These are phyloP conservation scores for Catharus ustulatus DNA, from an alignment of 2,797 vertebrate genomes.

Conservation along the genomic window DNA sequence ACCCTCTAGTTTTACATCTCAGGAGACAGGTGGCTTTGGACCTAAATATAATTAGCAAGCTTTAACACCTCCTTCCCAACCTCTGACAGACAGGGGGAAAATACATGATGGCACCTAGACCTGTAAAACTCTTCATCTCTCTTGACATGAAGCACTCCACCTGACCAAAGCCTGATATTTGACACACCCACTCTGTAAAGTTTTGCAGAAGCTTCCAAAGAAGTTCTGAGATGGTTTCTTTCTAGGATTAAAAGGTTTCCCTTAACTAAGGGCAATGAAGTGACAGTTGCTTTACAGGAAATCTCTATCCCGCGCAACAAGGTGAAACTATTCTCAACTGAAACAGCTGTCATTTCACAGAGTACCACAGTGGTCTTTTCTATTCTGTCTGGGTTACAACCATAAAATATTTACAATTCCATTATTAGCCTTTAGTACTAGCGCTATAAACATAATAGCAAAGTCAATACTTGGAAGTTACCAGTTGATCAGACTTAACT, in stretches of 20 bases:
- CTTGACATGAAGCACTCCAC: background rate
- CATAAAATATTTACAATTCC: background rate
- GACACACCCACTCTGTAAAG: background rate
- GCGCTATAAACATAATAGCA: background rate
- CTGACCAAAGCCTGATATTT: background rate
- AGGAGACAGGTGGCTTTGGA: background rate
- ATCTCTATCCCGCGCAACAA: background rate
- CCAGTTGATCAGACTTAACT: background rate
- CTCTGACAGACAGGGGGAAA: background rate
- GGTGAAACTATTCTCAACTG: rapidly evolving
- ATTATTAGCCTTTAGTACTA: background rate
- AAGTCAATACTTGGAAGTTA: background rate
- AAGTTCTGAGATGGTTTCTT: background rate
- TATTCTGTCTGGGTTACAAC: background rate
- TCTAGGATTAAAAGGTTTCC: background rate
- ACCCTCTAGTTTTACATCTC: background rate
- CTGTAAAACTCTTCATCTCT: background rate
- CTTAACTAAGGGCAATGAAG: background rate
- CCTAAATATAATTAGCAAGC: background rate
- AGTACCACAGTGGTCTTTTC: background rate
- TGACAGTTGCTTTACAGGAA: background rate
- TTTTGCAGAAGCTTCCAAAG: background rate
- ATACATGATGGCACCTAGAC: background rate
- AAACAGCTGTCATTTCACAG: background rate
- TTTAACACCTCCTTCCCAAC: background rate